Conservation (phyloP, 1,140 invertebrate species). For the Bathynomus jamesi region DNA sequence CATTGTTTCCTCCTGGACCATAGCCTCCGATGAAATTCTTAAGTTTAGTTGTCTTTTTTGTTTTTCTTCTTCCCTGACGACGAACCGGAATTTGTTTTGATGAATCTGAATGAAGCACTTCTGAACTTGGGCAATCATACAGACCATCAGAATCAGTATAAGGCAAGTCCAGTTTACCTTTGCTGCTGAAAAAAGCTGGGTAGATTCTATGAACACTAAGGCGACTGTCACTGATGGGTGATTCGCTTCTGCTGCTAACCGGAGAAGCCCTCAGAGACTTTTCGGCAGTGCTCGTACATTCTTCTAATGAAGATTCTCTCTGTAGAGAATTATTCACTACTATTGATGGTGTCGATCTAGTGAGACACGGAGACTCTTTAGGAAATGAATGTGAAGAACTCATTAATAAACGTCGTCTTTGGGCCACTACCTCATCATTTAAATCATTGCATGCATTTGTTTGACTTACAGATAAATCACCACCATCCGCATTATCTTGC, state of each 20-base stretch:
- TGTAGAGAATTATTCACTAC: constrained; percentile 48
- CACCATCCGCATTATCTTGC: constrained; percentile 10
- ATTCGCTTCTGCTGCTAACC: constrained; percentile 65
- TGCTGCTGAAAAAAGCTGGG: constrained; percentile 57
- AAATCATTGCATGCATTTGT: not conserved
- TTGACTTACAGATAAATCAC: not conserved
- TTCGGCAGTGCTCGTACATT: constrained; percentile 20
- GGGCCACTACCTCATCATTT: constrained; percentile 17
- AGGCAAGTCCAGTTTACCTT: constrained; percentile 51
- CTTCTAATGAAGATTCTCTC: constrained; percentile 29
- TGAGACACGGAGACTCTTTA: constrained; percentile 38
- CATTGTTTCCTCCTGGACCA: not conserved
- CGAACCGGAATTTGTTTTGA: not conserved
- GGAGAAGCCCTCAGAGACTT: constrained; percentile 44
- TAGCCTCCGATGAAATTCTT: not conserved
- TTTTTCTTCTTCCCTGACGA: not conserved
- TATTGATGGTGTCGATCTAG: constrained; percentile 54
- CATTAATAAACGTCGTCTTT: constrained; percentile 21
- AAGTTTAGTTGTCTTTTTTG: not conserved
- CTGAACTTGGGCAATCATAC: constrained; percentile 66
- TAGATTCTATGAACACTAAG: constrained; percentile 49
- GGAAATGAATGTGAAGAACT: constrained; percentile 35
- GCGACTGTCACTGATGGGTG: constrained; percentile 58
- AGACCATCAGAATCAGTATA: constrained; percentile 66
- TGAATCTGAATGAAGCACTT: constrained; percentile 45